Evolutionary conservation across 2,797 vertebrate genomes (phyloP).

Genomic region (Mus minutoides): DNA sequence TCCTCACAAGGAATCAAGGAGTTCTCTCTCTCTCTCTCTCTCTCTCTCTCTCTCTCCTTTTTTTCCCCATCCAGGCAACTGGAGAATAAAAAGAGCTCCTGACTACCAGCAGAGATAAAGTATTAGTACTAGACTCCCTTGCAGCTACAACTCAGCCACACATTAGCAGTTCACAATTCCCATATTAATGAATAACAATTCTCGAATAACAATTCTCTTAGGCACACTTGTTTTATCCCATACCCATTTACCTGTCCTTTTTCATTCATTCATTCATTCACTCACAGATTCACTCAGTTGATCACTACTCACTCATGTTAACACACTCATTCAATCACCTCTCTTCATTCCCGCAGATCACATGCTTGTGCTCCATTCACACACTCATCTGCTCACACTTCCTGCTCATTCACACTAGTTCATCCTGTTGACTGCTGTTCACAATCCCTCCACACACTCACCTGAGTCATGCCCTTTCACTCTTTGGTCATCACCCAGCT

Average conservation of each 20-base stretch:
- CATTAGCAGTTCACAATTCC: accelerated
- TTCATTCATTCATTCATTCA: background rate
- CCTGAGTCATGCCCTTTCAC: accelerated
- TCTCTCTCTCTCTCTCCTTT: too few relatives aligned
- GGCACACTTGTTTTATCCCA: accelerated
- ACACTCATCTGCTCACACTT: background rate
- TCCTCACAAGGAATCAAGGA: background rate
- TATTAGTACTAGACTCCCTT: background rate
- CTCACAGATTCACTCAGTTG: accelerated
- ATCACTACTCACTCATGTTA: background rate
- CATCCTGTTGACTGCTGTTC: background rate
- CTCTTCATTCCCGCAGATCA: background rate
- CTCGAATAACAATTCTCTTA: background rate
- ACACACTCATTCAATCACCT: background rate
- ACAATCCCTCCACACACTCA: background rate
- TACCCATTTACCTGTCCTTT: background rate
- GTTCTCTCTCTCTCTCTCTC: too few relatives aligned
- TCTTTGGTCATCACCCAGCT: background rate
- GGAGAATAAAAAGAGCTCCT: background rate
- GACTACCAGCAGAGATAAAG: accelerated
- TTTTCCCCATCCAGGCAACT: background rate
- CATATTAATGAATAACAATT: accelerated
- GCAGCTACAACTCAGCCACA: too few relatives aligned
- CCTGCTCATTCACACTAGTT: background rate
- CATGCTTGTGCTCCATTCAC: too few relatives aligned